phyloP scores from a whole-genome alignment of 1,140 invertebrate genomes.

The Drosophila nigrodunni region DNA sequence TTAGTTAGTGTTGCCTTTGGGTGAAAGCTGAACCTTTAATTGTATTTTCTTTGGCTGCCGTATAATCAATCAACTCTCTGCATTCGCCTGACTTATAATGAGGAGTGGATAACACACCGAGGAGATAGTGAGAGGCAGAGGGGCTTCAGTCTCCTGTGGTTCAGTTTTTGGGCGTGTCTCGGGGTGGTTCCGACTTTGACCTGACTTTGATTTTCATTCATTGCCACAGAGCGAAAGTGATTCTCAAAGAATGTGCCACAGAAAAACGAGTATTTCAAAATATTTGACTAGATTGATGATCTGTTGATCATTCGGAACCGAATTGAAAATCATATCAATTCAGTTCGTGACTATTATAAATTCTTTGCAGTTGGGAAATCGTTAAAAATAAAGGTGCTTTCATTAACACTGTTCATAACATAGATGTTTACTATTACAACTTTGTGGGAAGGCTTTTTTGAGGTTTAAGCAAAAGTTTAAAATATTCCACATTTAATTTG shows the following conservation, averaged over 20 bases:
- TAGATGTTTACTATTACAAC: too few species aligned
- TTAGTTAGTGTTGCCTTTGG: slow-evolving; percentile 63
- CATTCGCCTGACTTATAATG: slow-evolving; percentile 28
- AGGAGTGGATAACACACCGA: not conserved
- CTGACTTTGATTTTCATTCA: slow-evolving; percentile 10
- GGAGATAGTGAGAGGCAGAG: not conserved
- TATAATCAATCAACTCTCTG: slow-evolving; percentile 67
- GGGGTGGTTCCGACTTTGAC: slow-evolving; percentile 1
- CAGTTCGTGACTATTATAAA: not conserved
- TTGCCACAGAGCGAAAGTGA: slow-evolving; percentile 59
- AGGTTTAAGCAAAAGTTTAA: not conserved
- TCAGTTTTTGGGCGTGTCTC: slow-evolving; percentile 25
- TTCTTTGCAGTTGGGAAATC: not conserved
- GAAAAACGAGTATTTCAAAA: not conserved
- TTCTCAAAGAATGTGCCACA: slow-evolving; percentile 9
- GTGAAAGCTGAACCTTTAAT: slow-evolving; percentile 78
- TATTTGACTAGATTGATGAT: slow-evolving; percentile 22
- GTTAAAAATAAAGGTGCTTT: too few species aligned
- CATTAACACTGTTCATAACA: too few species aligned
- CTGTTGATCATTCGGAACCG: not conserved
- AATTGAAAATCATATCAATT: slow-evolving; percentile 5
- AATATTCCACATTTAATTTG: not conserved
- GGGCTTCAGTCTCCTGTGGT: not conserved
- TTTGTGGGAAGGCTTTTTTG: not conserved
- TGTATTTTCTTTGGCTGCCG: slow-evolving; percentile 55